Evolutionary conservation across 2,797 vertebrate genomes (phyloP), one percentile per base, ranked within the genome.

Genomic region (Staurois parvus): DNA sequence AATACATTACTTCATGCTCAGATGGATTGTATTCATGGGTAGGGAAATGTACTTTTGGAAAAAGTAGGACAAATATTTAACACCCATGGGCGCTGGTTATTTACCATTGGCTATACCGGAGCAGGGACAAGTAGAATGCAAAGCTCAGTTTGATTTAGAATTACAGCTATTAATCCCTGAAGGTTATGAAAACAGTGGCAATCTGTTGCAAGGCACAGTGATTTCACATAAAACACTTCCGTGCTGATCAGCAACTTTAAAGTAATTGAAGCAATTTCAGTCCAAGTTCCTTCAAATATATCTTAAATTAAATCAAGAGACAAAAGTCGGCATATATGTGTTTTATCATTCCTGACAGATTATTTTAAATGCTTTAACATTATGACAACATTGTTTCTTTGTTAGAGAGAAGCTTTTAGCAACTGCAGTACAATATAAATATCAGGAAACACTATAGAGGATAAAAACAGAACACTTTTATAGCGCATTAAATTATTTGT

Each of bases 221-320:
- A 66, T 86, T 72, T 78, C 74, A 78, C 74, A 86, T 82, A 86
- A 78, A 81, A 81, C 73, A 83, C 77, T 74, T 75, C 45, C 45
- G 67, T 78, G 74, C 74, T 77, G 85, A 86, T 86, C 79, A 82
- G 73, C 56, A 83, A 83, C 68, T 86, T 77, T 83, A 77, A 81
- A 62, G 72, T 81, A 81, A 78, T 67, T 86, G 74, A 83, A 78
- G 48, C 74, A 62, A 82, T 86, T 82, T 86, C 48, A 76, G 72
- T 86, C 79, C 66, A 82, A 86, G 74, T 67, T 68, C 79, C 64
- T 83, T 83, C 74, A 48, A 62, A 86, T 70, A 86, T 77, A 86
- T 86, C 79, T 86, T 42, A 81, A 86, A 86, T 86, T 77, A 83
- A 86, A 86, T 78, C 85, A 82, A 77, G 45, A 76, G 67, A 68